A percentile compares a stretch with the other conserved stretches of the same genome.
phyloP scores from a whole-genome alignment of 2,797 vertebrate species.

The Sphenopsis melanotis region DNA sequence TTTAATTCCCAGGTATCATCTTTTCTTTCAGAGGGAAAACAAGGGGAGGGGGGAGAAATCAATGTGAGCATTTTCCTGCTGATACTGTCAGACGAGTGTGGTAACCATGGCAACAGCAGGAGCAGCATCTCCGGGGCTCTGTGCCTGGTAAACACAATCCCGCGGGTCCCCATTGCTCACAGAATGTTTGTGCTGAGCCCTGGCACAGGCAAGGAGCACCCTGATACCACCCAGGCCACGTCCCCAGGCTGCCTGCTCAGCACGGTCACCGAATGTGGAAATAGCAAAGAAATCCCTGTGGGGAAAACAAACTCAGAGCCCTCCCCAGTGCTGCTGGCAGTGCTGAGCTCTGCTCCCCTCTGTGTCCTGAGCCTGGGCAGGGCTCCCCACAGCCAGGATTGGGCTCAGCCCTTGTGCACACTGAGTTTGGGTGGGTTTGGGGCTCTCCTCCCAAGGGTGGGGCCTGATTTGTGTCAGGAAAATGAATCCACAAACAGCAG shows the following conservation, averaged over 20 bases:
- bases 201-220: background rate
- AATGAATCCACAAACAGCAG: no score
- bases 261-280: background rate
- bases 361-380: no score
- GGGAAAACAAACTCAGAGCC: background rate
- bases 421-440: accelerated
- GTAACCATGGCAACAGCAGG: slow-evolving; percentile 36
- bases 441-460: background rate
- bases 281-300: background rate
- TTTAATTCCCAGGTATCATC: background rate
- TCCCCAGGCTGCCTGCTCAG: background rate
- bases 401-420: background rate
- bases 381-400: background rate
- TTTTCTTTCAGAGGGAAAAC: background rate
- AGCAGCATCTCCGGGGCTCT: background rate
- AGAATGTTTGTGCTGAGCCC: background rate
- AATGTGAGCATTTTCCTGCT: background rate
- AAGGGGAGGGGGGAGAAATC: background rate
- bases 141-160: background rate
- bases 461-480: background rate
- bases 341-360: background rate
- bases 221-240: background rate
- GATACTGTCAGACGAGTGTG: background rate
- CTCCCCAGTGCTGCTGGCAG: background rate
- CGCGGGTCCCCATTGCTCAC: background rate